Percentiles rank a stretch among this genome's conserved stretches.
These are phyloP conservation scores for Gobio gobio DNA, from an alignment of 2,113 vertebrate genomes.

Conservation along the genomic window DNA sequence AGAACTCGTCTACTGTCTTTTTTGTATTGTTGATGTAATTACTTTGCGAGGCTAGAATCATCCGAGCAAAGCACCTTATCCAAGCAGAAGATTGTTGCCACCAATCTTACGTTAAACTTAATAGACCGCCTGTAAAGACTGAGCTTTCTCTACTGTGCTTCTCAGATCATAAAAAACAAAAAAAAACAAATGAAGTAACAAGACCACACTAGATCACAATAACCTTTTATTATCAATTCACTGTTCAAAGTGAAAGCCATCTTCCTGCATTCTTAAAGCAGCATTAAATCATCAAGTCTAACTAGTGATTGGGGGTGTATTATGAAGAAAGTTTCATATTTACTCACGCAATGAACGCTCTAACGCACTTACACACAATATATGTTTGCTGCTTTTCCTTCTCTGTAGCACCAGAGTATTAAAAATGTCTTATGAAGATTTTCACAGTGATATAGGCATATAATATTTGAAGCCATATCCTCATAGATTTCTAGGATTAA, in stretches of 20 bases:
- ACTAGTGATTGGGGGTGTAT: background rate
- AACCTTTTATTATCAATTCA: background rate
- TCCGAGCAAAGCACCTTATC: slow-evolving; percentile 4
- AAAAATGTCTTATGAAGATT: background rate
- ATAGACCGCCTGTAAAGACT: background rate
- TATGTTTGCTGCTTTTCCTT: slow-evolving; percentile 2
- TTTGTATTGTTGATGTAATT: background rate
- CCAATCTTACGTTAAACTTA: background rate
- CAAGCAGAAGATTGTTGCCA: slow-evolving; percentile 13
- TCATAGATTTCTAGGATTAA: background rate
- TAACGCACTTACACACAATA: background rate
- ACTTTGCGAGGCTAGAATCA: background rate
- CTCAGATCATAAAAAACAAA: background rate
- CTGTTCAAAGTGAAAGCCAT: background rate
- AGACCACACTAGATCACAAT: background rate
- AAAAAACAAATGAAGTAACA: background rate
- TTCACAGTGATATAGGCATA: slow-evolving; percentile 8
- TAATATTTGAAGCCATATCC: slow-evolving; percentile 9
- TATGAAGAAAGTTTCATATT: background rate
- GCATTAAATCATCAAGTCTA: background rate
- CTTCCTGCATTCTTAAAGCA: background rate
- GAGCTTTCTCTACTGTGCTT: background rate
- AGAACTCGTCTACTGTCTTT: background rate
- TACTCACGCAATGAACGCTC: background rate
- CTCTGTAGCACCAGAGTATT: slow-evolving; percentile 1